Evolutionary conservation across 37 sponge, comb jelly and placozoan genomes (phyloP).

Genomic region (Aphrocallistes beatrix): DNA sequence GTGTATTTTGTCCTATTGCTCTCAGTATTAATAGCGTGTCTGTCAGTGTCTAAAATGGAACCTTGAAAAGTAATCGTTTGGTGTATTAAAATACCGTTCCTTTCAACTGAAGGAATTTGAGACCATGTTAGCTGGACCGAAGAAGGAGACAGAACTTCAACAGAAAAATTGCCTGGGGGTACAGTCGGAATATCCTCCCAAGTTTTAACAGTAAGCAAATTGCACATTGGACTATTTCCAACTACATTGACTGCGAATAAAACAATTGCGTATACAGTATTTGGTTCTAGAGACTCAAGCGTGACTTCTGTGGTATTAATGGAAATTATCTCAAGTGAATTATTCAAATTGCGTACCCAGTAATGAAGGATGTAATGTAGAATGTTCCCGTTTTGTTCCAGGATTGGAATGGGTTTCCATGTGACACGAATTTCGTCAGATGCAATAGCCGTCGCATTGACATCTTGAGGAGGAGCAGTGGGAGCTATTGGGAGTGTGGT

Average conservation of each 20-base stretch:
- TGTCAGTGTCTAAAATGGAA: neutral
- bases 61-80: neutral
- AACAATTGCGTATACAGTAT: neutral
- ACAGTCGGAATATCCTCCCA: neutral
- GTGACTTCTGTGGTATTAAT: neutral
- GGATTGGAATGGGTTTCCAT: neutral
- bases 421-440: neutral
- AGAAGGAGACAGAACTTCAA: neutral
- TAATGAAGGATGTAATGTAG: conserved; percentile 1
- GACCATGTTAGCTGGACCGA: neutral
- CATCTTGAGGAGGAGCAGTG: conserved; percentile 10
- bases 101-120: neutral
- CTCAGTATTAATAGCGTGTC: neutral
- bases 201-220: neutral
- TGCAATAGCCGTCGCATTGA: neutral
- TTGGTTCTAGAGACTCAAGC: neutral
- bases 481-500: neutral
- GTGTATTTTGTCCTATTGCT: neutral
- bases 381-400: neutral
- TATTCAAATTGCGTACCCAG: neutral
- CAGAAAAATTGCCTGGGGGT: neutral
- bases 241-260: neutral
- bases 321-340: neutral
- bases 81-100: neutral
- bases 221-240: neutral